Evolutionary conservation across 2,113 vertebrate species (phyloP).

Genomic region (Acrocephalus kingi): DNA sequence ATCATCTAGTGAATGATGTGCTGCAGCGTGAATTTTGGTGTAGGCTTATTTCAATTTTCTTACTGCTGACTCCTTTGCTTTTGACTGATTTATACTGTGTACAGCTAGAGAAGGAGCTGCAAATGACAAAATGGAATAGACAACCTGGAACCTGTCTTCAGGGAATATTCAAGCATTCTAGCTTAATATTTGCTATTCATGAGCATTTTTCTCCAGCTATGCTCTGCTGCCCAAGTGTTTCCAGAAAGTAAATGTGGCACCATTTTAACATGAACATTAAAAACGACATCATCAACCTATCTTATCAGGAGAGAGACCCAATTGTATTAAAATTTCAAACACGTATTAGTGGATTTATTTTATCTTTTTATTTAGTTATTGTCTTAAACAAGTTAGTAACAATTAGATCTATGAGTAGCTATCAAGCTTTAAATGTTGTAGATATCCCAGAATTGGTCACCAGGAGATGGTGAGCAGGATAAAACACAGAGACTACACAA

Average conservation of each 20-base stretch:
- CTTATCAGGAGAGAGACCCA: background rate
- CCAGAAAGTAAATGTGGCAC: background rate
- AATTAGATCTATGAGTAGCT: background rate
- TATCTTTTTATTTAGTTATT: background rate
- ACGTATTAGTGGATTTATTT: background rate
- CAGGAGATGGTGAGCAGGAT: background rate
- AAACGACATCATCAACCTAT: background rate
- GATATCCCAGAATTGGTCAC: background rate
- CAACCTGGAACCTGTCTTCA: constrained; percentile 16
- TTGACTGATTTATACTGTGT: background rate
- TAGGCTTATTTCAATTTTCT: background rate
- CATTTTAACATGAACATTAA: background rate
- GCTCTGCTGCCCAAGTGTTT: background rate
- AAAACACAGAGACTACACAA: background rate
- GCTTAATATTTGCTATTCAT: constrained; percentile 24
- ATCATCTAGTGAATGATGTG: background rate
- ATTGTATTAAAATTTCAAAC: background rate
- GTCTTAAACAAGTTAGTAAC: background rate
- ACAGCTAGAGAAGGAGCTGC: background rate
- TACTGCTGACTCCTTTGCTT: background rate
- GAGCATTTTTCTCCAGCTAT: background rate
- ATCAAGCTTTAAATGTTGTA: background rate
- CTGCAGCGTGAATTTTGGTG: background rate
- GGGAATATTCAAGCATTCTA: background rate
- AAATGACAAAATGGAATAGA: constrained; percentile 27